Percentiles rank a stretch among this genome's conserved stretches.
Conservation (phyloP, 1,140 invertebrate genomes). For the Papilio glaucus region DNA sequence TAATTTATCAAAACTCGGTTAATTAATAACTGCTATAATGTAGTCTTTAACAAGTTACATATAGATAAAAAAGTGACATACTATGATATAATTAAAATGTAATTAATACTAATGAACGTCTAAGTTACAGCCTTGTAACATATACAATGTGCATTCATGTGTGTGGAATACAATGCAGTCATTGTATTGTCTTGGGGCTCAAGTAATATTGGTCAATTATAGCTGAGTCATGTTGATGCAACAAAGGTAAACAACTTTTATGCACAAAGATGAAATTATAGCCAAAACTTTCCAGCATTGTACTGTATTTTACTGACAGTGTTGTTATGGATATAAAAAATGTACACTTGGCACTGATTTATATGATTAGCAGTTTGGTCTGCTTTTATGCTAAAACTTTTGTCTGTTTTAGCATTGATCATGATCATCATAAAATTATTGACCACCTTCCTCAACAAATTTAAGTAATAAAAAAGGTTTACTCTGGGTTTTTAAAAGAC, state of each 20-base stretch:
- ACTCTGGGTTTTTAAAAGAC: too few relatives aligned
- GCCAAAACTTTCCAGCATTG: neutral
- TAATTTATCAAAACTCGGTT: neutral
- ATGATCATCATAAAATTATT: too few relatives aligned
- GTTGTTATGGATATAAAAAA: too few relatives aligned
- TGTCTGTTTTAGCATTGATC: too few relatives aligned
- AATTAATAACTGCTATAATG: neutral
- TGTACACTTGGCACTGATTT: neutral
- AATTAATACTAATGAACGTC: slow-evolving; percentile 22
- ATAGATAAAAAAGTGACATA: neutral
- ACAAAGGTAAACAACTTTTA: neutral
- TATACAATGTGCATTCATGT: slow-evolving; percentile 5
- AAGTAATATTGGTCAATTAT: neutral
- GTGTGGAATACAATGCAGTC: too few relatives aligned
- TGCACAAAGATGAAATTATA: neutral
- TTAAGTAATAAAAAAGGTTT: too few relatives aligned
- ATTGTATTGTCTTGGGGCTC: neutral
- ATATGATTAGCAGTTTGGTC: too few relatives aligned
- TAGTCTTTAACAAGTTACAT: neutral
- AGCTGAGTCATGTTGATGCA: neutral
- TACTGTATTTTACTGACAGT: too few relatives aligned
- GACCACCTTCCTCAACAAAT: too few relatives aligned
- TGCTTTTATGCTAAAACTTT: too few relatives aligned
- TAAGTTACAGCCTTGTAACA: slow-evolving; percentile 7
- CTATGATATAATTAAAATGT: slow-evolving; percentile 22